Conservation (phyloP, 2,888 invertebrate species). For the Plutella xylostella region DNA sequence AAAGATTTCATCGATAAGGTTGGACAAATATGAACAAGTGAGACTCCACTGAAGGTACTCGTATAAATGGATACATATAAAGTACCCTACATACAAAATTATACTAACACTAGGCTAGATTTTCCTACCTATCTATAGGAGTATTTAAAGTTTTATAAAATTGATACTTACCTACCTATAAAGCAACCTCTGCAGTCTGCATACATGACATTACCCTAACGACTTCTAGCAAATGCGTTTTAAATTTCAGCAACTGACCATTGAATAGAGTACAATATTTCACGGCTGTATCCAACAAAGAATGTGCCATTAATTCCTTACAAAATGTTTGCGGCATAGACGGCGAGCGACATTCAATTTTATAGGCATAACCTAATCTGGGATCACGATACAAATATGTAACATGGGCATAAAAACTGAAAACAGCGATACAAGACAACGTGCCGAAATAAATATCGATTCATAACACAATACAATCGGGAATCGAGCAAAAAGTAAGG, state of each 20-base stretch:
- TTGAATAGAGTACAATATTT: slow-evolving; percentile 15
- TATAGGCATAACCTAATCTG: slow-evolving; percentile 14
- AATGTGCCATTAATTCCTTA: slow-evolving; percentile 10
- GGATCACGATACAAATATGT: slow-evolving; percentile 24
- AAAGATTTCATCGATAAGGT: too few relatives aligned
- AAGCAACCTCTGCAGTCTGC: too few relatives aligned
- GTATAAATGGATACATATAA: too few relatives aligned
- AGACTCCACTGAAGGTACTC: too few relatives aligned
- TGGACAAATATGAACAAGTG: too few relatives aligned
- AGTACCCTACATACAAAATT: too few relatives aligned
- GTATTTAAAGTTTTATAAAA: too few relatives aligned
- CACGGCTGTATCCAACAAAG: slow-evolving; percentile 8
- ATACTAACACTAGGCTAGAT: too few relatives aligned
- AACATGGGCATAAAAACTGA: slow-evolving; percentile 40
- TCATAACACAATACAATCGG: slow-evolving; percentile 65
- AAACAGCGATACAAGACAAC: slow-evolving; percentile 31
- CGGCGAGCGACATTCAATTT: slow-evolving; percentile 27
- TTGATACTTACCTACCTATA: too few relatives aligned
- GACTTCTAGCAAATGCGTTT: slow-evolving; percentile 44
- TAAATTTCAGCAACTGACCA: slow-evolving; percentile 31
- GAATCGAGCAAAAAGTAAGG: slow-evolving; percentile 55
- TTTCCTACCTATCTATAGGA: too few relatives aligned
- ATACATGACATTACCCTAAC: slow-evolving; percentile 37
- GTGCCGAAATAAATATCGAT: slow-evolving; percentile 57
- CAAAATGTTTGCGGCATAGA: neutral